Evolutionary conservation across 2,797 vertebrate species (phyloP).

Genomic region (Lates japonicus): DNA sequence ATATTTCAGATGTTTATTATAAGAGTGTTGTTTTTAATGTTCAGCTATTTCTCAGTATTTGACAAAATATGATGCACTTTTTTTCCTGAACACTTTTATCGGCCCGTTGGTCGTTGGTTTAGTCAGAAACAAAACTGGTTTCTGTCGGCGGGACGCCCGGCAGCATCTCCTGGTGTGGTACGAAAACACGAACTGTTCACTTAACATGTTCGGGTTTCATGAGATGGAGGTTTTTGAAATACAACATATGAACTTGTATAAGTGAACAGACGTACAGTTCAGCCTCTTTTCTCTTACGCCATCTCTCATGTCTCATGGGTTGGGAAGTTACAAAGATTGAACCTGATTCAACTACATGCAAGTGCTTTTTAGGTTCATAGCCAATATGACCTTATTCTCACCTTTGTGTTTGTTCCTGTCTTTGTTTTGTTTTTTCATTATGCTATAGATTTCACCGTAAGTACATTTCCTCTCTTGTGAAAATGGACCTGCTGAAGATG

Average conservation of each 20-base stretch:
- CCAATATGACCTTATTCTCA: constrained; percentile 69
- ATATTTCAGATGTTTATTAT: constrained; percentile 86
- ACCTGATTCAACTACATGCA: constrained; percentile 50
- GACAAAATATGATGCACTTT: constrained; percentile 86
- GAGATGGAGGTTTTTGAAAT: constrained; percentile 34
- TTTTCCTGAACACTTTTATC: constrained; percentile 73
- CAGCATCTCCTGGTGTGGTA: constrained; percentile 39
- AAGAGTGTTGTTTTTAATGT: constrained; percentile 86
- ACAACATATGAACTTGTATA: constrained; percentile 33
- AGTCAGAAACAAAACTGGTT: constrained; percentile 19
- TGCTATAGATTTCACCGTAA: constrained; percentile 34
- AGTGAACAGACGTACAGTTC: constrained; percentile 34
- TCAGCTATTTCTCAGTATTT: constrained; percentile 84
- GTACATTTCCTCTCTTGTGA: constrained; percentile 59
- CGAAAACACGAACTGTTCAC: constrained; percentile 39
- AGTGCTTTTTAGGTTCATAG: constrained; percentile 72
- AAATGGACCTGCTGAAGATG: constrained; percentile 66
- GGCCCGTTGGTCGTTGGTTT: constrained; percentile 49
- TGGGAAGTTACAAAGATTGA: constrained; percentile 41
- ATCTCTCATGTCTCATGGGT: constrained; percentile 48
- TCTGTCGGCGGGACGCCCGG: constrained; percentile 44
- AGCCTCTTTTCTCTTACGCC: constrained; percentile 40
- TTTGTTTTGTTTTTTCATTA: constrained; percentile 44
- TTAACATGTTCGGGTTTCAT: constrained; percentile 21
- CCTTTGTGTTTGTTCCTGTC: constrained; percentile 34